These are phyloP conservation scores for Cotesia vestalis DNA, from an alignment of 1,140 invertebrate genomes.

Conservation along the genomic window DNA sequence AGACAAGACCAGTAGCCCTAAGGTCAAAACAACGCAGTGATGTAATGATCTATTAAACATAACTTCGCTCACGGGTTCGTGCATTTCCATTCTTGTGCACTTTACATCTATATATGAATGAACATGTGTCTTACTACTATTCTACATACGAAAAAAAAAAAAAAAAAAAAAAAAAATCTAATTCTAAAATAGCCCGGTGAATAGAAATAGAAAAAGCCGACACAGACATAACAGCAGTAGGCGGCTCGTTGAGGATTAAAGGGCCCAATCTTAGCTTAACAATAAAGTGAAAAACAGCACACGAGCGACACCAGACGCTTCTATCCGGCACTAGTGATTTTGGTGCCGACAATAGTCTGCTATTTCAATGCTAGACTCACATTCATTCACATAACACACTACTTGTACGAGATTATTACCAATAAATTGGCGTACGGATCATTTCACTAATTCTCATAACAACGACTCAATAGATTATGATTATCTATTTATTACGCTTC, in stretches of 20 bases:
- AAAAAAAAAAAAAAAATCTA: background rate
- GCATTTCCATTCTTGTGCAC: no score
- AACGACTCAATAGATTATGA: slow-evolving; percentile 67
- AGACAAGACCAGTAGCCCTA: no score
- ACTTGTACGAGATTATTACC: slow-evolving; percentile 57
- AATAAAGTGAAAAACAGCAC: slow-evolving; percentile 29
- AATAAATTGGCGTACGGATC: slow-evolving; percentile 64
- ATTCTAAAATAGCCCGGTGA: background rate
- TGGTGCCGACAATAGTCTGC: slow-evolving; percentile 15
- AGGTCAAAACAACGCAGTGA: no score
- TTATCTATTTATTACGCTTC: slow-evolving; percentile 64
- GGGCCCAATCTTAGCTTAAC: background rate
- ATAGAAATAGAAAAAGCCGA: slow-evolving; percentile 23
- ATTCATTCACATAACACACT: slow-evolving; percentile 8
- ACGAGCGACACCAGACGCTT: slow-evolving; percentile 27
- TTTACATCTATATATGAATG: no score
- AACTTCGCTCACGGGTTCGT: no score
- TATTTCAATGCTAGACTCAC: background rate
- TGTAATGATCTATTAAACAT: no score
- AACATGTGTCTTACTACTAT: no score
- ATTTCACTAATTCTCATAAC: slow-evolving; percentile 63
- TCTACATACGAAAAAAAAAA: background rate
- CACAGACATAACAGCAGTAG: background rate
- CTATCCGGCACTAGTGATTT: background rate
- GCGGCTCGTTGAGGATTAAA: slow-evolving; percentile 32